Evolutionary conservation across 92 coral and sea anemone genomes (phyloP), one percentile per base, ranked within the genome.

Genomic region (Plumapathes pennacea): DNA sequence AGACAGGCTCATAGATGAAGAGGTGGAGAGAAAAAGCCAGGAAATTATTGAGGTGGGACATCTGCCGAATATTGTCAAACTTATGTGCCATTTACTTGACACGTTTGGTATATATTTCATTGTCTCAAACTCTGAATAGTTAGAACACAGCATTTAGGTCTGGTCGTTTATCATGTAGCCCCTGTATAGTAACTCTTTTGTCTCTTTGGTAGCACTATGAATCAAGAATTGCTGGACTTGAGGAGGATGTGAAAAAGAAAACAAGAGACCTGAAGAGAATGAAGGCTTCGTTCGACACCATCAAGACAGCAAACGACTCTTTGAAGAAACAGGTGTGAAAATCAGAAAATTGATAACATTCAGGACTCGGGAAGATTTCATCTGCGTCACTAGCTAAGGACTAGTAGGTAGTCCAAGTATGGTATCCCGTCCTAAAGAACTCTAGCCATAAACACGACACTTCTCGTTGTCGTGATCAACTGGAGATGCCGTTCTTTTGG

Each of bases 221-320:
- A 64, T 54, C 63, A 38, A 76, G 77, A 31, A 45, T 88, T 32
- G 48, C 66, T 18, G 85, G 77, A 46, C 85, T 88, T 0, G 92
- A 88, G 54, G 88, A 80, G 18, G 76, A 75, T 20, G 62, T 88
- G 21, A 72, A 84, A 54, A 86, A 88, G 80, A 89, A 83, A 71
- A 72, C 90, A 10, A 69, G 78, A 51, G 98, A 92, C 37, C 76
- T 86, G 42, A 84, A 80, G 65, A 78, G 99, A 42, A 69, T 94
- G 55, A 86, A 73, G 68, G 94, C 82, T 40, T 94, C 99, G 9
- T 94, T 94, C 67, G 88, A 88, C 56, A 94, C 99, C 23, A 88
- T 94, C 33, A 80, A 89, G 79, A 80, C 83, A 32, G 95, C 99
- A 13, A 89, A 94, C 41, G 99, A 94, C 43, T 75, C 85, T 12